These are phyloP conservation scores for Rhorus exstirpatorius DNA, from an alignment of 2,888 invertebrate genomes.

Conservation along the genomic window DNA sequence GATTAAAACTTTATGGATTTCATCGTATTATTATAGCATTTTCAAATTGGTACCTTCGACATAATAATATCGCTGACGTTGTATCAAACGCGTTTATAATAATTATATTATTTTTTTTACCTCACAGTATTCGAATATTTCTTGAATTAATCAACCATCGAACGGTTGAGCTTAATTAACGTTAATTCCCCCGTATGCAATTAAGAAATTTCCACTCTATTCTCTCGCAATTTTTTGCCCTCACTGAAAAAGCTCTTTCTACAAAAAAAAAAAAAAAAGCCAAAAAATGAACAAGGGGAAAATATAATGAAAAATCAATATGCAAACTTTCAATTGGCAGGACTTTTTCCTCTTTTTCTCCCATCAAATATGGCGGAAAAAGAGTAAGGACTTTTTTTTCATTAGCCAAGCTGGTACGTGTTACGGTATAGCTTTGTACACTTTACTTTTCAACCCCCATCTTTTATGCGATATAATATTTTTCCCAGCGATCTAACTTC, in stretches of 20 bases:
- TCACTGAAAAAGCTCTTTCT: no score
- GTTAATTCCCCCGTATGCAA: no score
- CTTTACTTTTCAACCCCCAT: background rate
- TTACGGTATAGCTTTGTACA: background rate
- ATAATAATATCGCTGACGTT: background rate
- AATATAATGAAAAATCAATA: background rate
- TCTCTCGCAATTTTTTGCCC: background rate
- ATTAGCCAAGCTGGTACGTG: constrained; percentile 17
- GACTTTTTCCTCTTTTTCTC: background rate
- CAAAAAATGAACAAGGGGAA: no score
- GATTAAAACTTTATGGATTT: constrained; percentile 3
- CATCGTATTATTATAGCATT: no score
- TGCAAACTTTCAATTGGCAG: background rate
- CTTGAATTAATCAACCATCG: no score
- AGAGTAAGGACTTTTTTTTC: constrained; percentile 19
- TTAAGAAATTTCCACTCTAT: background rate
- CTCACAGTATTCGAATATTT: no score
- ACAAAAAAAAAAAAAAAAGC: no score
- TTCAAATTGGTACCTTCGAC: no score
- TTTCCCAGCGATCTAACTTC: background rate
- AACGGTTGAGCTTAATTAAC: no score
- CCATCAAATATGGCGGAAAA: background rate
- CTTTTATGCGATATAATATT: background rate
- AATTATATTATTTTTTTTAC: no score
- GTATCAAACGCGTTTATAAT: background rate